These are phyloP conservation scores for Pantherophis guttatus DNA, from an alignment of 2,113 vertebrate species.

Conservation along the genomic window DNA sequence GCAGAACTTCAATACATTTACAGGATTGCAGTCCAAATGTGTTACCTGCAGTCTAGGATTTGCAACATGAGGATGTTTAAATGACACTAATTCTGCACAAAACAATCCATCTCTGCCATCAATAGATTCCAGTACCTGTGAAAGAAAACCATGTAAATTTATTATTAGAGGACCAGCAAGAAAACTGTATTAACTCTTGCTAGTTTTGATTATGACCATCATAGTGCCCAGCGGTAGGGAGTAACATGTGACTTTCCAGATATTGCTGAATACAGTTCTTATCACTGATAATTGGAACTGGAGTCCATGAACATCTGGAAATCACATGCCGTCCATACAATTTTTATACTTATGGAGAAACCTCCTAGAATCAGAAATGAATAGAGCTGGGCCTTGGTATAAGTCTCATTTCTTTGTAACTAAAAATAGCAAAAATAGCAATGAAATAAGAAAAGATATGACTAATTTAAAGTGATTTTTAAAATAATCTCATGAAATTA, in stretches of 20 bases:
- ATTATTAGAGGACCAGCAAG: background rate
- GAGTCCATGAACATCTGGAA: background rate
- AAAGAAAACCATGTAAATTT: background rate
- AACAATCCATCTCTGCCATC: conserved; percentile 82
- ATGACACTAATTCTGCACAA: conserved; percentile 90
- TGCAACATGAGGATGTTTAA: conserved; percentile 94
- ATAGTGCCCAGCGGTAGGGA: background rate
- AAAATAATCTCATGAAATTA: background rate
- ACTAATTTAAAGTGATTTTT: background rate
- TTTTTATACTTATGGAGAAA: background rate
- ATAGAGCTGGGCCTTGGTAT: too few relatives aligned
- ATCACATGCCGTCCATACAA: background rate
- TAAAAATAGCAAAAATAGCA: background rate
- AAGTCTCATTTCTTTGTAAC: background rate
- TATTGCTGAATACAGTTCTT: background rate
- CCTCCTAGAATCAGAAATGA: too few relatives aligned
- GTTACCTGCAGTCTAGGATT: conserved; percentile 91
- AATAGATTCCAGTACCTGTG: conserved; percentile 86
- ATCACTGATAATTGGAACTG: background rate
- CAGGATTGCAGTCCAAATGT: background rate
- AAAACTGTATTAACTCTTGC: background rate
- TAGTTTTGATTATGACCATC: background rate
- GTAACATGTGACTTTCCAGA: background rate
- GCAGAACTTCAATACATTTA: background rate
- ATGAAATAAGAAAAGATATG: background rate